Percentiles rank a stretch among this genome's conserved stretches.
Evolutionary conservation across 2,797 vertebrate genomes (phyloP).

Genomic region (Eulemur rubriventer): DNA sequence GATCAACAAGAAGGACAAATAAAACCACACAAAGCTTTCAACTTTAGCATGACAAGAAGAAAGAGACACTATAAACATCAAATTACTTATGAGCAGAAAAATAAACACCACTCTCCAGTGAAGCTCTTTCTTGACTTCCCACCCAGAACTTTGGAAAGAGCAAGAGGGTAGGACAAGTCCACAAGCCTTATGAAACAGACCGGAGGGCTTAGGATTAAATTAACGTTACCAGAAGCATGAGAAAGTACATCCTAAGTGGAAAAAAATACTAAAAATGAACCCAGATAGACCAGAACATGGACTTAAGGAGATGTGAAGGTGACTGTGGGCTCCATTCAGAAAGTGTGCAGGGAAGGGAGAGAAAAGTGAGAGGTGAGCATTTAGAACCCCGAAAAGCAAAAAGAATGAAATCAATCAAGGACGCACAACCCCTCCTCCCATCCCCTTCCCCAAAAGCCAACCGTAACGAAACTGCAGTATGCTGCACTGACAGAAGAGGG

Average conservation of each 20-base stretch:
- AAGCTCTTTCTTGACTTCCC: not conserved
- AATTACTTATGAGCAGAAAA: not conserved
- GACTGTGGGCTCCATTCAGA: accelerated
- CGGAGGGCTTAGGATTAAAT: too few relatives aligned
- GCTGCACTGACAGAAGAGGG: slow-evolving; percentile 44
- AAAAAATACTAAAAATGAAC: too few relatives aligned
- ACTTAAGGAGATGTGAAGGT: too few relatives aligned
- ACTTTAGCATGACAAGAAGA: not conserved
- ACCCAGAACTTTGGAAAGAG: not conserved
- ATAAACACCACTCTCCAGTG: not conserved
- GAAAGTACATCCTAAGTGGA: not conserved
- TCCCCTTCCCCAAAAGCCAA: too few relatives aligned
- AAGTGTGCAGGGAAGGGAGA: not conserved
- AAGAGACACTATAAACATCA: not conserved
- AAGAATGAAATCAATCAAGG: not conserved
- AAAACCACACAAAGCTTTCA: not conserved
- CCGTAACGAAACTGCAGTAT: not conserved
- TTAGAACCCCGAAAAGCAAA: not conserved
- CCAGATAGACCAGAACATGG: not conserved
- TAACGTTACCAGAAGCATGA: not conserved
- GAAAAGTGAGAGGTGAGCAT: not conserved
- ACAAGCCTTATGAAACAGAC: not conserved
- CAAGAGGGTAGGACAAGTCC: not conserved
- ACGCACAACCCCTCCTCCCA: accelerated
- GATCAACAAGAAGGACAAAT: not conserved